Evolutionary conservation across 2,888 invertebrate species (phyloP).

Genomic region (Caprella mutica): DNA sequence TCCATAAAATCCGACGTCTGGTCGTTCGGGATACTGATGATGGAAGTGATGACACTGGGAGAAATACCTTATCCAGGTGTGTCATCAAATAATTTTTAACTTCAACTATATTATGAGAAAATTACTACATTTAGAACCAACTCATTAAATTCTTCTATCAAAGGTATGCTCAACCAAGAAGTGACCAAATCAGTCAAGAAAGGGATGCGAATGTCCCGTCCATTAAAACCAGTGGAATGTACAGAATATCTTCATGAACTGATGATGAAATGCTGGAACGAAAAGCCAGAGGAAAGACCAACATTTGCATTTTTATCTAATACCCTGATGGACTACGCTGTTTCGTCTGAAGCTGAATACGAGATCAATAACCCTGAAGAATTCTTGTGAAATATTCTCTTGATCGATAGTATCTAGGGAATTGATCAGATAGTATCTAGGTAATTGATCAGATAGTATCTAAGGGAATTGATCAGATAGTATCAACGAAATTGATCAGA

Average conservation of each 20-base stretch:
- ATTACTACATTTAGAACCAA: constrained; percentile 76
- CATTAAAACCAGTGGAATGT: background rate
- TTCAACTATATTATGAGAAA: constrained; percentile 96
- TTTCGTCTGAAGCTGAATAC: too few relatives aligned
- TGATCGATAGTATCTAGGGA: too few relatives aligned
- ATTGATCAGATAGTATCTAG: too few relatives aligned
- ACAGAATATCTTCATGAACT: background rate
- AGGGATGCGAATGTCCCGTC: background rate
- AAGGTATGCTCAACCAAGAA: constrained; percentile 85
- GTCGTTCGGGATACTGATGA: too few relatives aligned
- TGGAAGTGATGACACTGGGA: too few relatives aligned
- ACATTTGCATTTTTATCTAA: background rate
- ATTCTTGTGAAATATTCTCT: too few relatives aligned
- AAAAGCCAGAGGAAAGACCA: background rate
- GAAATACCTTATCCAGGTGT: too few relatives aligned
- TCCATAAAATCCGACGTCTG: too few relatives aligned
- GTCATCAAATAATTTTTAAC: constrained; percentile 91
- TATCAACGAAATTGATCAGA: too few relatives aligned
- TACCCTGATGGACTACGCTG: background rate
- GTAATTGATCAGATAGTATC: too few relatives aligned
- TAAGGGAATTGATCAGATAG: too few relatives aligned
- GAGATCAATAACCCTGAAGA: too few relatives aligned
- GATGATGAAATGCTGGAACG: background rate
- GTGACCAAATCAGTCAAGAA: constrained; percentile 57
- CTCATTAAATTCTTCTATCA: constrained; percentile 10